Base-by-base conservation (phyloP, 2,888 invertebrate species). In the Melikaiella ostensackeni region DNA sequence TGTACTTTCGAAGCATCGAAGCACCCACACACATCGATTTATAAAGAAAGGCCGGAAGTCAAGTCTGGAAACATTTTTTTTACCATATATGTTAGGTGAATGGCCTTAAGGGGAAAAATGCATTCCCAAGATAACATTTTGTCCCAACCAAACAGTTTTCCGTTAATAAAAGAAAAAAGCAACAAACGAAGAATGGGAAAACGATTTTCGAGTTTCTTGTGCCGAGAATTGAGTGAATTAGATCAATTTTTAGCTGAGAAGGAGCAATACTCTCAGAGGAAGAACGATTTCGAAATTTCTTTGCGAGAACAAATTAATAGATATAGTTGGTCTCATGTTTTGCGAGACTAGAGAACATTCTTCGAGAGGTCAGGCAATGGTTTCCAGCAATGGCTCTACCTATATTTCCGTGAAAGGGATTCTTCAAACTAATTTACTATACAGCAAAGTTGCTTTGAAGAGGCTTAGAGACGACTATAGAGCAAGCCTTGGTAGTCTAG, bases 381-480 rank as follows among this genome's bases (percentile, higher is more conserved):
- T 70, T 70, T 70, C n/a, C 27, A 70, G 70, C 30, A 70, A 70
- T 70, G 46, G n/a, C 46, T 46, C 30, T 70, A 70, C 30, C 70
- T 70, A 70, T 70, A 70, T 70, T 55, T 70, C 70, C 50, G 70
- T 70, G 74, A 75, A 63, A 77, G 61, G 74, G 74, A 77, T 77
- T 80, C 75, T 74, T 75, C 38, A 77, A 77, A 75, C 66, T 76
- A 76, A 77, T 77, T 77, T 75, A 64, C 57, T 75, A 70, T 74
- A 74, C 76, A 66, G 80, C 35, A 80, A 79, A 77, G 77, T 77
- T 74, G 46, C 77, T 80, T 80, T 80, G 78, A 82, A 83, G 78
- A 76, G 75, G 75, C 78, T 76, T 78, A 76, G 76, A 74, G 79
- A 80, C 76, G 80, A 75, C 79, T 82, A 77, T 78, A 79, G 77